phyloP scores from a whole-genome alignment of 1,140 invertebrate genomes.

The Halyomorpha halys region DNA sequence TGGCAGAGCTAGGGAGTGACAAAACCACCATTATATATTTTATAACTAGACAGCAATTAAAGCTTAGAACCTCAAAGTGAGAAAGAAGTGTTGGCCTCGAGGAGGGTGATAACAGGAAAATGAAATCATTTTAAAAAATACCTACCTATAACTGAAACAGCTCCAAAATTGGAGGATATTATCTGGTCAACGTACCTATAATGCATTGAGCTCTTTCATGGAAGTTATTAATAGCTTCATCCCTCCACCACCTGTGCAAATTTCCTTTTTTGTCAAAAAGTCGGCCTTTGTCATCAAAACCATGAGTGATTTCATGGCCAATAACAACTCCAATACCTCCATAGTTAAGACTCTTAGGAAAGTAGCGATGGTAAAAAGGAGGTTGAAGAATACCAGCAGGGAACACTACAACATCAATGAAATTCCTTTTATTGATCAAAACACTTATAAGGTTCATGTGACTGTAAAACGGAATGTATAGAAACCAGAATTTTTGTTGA shows the following conservation, averaged over 20 bases:
- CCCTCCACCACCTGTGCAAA: conserved; percentile 68
- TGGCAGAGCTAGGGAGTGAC: too few relatives aligned
- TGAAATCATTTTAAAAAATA: too few relatives aligned
- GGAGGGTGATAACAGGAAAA: too few relatives aligned
- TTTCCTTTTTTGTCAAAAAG: conserved; percentile 59
- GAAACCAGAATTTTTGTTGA: too few relatives aligned
- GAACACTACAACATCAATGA: conserved; percentile 51
- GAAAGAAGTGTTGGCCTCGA: too few relatives aligned
- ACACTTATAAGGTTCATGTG: too few relatives aligned
- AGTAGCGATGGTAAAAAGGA: conserved; percentile 76
- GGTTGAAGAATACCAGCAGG: conserved; percentile 87
- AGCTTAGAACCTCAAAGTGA: too few relatives aligned
- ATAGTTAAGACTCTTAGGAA: conserved; percentile 68
- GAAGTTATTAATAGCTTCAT: conserved; percentile 48
- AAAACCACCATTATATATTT: too few relatives aligned
- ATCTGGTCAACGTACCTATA: conserved; percentile 54
- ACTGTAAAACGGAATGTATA: too few relatives aligned
- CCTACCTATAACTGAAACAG: too few relatives aligned
- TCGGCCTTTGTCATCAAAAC: conserved; percentile 55
- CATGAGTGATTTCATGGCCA: conserved; percentile 59
- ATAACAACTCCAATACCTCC: conserved; percentile 62
- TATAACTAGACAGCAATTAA: too few relatives aligned
- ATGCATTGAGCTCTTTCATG: conserved; percentile 66
- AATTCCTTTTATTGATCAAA: neutral
- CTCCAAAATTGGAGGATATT: too few relatives aligned